Percentiles rank a stretch among this genome's conserved stretches.
Conservation (phyloP, 1,140 invertebrate species). For the Brachionus calyciflorus region DNA sequence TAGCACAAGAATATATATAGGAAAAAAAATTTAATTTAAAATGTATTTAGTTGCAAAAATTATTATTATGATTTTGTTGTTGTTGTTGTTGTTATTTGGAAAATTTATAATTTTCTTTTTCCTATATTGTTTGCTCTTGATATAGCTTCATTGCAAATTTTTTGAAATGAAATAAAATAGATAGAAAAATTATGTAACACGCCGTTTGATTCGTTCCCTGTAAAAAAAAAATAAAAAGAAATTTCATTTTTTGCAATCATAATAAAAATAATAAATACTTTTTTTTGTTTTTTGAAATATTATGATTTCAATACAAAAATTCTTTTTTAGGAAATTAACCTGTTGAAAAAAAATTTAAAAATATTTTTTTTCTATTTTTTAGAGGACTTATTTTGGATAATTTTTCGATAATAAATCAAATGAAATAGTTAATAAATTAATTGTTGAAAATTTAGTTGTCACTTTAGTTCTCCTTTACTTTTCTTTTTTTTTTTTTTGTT, state of each 20-base stretch:
- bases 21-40: too few species aligned
- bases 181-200: slow-evolving; percentile 43
- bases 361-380: not conserved
- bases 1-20: too few species aligned
- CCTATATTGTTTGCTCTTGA: too few species aligned
- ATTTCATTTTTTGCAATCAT: not conserved
- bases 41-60: too few species aligned
- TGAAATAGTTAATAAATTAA: slow-evolving; percentile 1
- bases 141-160: slow-evolving; percentile 5
- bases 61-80: too few species aligned
- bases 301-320: too few species aligned
- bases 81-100: too few species aligned
- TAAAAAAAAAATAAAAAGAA: slow-evolving; percentile 10
- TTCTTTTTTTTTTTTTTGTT: too few species aligned
- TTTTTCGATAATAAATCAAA: not conserved
- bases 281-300: not conserved
- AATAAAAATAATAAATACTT: not conserved
- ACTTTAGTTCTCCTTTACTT: slow-evolving; percentile 13
- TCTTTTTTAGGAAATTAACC: too few species aligned
- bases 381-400: not conserved
- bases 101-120: slow-evolving; percentile 33
- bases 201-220: slow-evolving; percentile 29
- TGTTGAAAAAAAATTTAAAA: too few species aligned
- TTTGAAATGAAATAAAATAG: too few species aligned
- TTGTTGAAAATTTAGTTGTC: not conserved